Evolutionary conservation across 2,113 vertebrate genomes (phyloP), one percentile per base, ranked within the genome.

Genomic region (Centropus unirufus): DNA sequence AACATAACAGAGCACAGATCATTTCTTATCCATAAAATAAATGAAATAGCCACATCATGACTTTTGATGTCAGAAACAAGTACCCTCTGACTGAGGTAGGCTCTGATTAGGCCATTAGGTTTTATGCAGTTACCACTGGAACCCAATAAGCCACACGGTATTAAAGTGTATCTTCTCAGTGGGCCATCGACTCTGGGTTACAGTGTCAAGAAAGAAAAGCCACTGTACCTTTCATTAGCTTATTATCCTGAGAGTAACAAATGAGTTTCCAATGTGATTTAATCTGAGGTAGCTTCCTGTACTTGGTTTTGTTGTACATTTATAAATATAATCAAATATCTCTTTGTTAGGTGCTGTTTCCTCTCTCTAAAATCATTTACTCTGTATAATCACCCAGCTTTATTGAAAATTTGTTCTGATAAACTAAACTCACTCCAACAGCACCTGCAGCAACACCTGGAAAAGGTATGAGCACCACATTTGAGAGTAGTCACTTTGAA

Each of bases 401-500:
- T 83, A n/a, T 49, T 49, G 21, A 49, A 67, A 61, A 29, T 22
- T 87, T 23, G 22, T 23, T 75, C 40, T 54, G 54, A 57, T 62
- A 89, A 75, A 78, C 52, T 61, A 68, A 91, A 9, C 32, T 63
- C 57, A 68, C 23, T 90, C 40, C 79, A 68, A 72, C 6, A 94
- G 11, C 84, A 91, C 76, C 92, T 94, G 77, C 68, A 94, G 68
- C 61, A 93, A 72, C 44, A 81, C 52, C 61, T 81, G 69, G 61
- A 12, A 81, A 54, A 83, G 29, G 8, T 32, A 44, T 3, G 14
- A 23, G 22, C 63, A 92, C 61, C 15, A 32, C 10, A 30, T 77
- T 36, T 59, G 34, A 83, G 26, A 83, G 34, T 5, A 67, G 47
- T 64, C 21, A 34, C 34, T 74, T n/a, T 13, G 61, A 68, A 83